Base-by-base conservation (phyloP, 2,888 invertebrate species). In the Helicoverpa assulta region DNA sequence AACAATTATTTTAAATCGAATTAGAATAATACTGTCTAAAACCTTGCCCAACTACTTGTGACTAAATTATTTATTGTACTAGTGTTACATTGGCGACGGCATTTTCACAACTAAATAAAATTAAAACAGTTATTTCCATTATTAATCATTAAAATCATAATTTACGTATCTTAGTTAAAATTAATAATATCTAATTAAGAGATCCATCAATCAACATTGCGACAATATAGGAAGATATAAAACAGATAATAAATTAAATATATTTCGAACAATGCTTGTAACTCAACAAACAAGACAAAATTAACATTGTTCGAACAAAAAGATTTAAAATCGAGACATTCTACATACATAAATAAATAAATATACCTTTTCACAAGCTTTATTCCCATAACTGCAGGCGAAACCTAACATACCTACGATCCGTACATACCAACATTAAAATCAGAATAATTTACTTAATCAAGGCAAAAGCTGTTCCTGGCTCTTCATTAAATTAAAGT, bases 1-100 rank as follows among this genome's bases (percentile, higher is more conserved):
- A 81, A 79, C 71, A 80, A 70, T 67, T 54, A 69, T 67, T 54
- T 61, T 54, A 60, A 51, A 67, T 62, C 47, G 26, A 73, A 72
- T 81, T 77, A 75, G 69, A 80, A 70, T 83, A 85, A 86, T 83
- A 87, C 82, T 87, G 79, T 68, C 78, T 81, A 75, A 70, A 72
- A 74, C 67, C 81, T 66, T 67, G 70, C 70, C 70, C 73, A 68
- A 64, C 53, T 54, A 47, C 18, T 79, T 82, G 70, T 76, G 80
- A 79, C 76, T 80, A 82, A 67, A 47, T 64, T 58, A 78, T 57
- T 82, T 80, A 82, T 83, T 83, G 82, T 82, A 79, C 70, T 79
- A 77, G 50, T 55, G 56, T 73, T 76, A 76, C 59, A 67, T 73
- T 78, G 47, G 73, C 56, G 71, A 70, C 75, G 61, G 40, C 51